Conservation (phyloP, 2,113 vertebrate genomes). For the Pedetes capensis region DNA sequence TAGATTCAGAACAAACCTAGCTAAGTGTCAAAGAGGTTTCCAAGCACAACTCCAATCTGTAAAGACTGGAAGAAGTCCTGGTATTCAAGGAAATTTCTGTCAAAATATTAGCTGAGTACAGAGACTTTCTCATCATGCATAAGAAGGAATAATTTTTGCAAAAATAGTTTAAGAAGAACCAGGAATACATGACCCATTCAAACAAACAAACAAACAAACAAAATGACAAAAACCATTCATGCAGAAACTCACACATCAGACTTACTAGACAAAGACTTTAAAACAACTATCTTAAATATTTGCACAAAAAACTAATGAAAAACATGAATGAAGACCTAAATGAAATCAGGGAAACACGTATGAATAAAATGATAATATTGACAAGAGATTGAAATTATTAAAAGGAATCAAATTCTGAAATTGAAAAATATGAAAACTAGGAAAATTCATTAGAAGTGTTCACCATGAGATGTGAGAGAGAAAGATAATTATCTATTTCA, state of each 20-base stretch:
- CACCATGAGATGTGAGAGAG: neutral
- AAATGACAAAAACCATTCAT: neutral
- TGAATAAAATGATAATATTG: neutral
- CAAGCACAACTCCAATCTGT: neutral
- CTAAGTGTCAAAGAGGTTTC: neutral
- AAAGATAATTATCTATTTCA: neutral
- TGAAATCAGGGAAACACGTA: neutral
- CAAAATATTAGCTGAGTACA: neutral
- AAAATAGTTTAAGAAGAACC: neutral
- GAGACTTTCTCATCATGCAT: neutral
- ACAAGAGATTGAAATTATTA: neutral
- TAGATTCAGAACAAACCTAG: neutral
- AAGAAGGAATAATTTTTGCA: neutral
- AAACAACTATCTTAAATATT: neutral
- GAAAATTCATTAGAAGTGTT: neutral
- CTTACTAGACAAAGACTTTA: neutral
- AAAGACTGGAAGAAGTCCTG: neutral
- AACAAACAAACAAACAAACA: constrained; percentile 13
- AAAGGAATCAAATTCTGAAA: neutral
- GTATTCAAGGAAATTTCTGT: neutral
- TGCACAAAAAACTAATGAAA: neutral
- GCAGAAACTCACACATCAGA: neutral
- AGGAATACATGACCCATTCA: neutral
- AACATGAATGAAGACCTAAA: neutral
- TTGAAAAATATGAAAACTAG: neutral